A percentile compares a stretch with the other conserved stretches of the same genome.
These are phyloP conservation scores for Micropterix aruncella DNA, from an alignment of 2,888 invertebrate species.

Conservation along the genomic window DNA sequence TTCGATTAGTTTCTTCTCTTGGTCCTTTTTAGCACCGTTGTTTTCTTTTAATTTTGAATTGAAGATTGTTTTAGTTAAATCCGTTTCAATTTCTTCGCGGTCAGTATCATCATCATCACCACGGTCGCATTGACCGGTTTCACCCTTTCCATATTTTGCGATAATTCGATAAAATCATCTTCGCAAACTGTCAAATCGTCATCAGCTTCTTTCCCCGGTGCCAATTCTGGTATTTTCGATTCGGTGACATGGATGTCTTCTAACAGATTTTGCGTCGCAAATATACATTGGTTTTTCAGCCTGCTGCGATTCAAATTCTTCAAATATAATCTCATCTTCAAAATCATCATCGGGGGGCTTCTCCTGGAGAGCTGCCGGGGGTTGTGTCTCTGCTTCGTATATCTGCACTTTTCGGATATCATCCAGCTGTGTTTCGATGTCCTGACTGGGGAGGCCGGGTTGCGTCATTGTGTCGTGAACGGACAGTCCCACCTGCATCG, in stretches of 20 bases:
- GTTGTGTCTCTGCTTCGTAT: not conserved
- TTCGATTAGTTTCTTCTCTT: too few relatives aligned
- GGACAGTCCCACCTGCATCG: not conserved
- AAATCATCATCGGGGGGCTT: too few relatives aligned
- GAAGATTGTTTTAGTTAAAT: too few relatives aligned
- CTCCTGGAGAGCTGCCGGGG: not conserved
- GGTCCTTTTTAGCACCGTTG: too few relatives aligned
- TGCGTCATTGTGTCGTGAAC: not conserved
- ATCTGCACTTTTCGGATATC: not conserved
- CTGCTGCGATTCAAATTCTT: not conserved
- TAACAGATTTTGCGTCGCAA: not conserved
- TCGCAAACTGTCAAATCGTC: not conserved
- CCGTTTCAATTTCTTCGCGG: too few relatives aligned
- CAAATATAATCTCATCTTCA: not conserved
- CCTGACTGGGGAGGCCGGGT: not conserved
- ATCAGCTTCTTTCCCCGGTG: not conserved
- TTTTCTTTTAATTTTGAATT: too few relatives aligned
- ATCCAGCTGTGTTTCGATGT: too few relatives aligned
- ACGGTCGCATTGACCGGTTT: not conserved
- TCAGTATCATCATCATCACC: too few relatives aligned
- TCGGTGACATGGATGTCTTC: not conserved
- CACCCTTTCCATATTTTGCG: not conserved
- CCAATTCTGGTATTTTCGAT: not conserved
- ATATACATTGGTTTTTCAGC: not conserved
- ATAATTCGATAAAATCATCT: not conserved